phyloP scores from a whole-genome alignment of 2,888 invertebrate genomes.

The Sipha maydis region DNA sequence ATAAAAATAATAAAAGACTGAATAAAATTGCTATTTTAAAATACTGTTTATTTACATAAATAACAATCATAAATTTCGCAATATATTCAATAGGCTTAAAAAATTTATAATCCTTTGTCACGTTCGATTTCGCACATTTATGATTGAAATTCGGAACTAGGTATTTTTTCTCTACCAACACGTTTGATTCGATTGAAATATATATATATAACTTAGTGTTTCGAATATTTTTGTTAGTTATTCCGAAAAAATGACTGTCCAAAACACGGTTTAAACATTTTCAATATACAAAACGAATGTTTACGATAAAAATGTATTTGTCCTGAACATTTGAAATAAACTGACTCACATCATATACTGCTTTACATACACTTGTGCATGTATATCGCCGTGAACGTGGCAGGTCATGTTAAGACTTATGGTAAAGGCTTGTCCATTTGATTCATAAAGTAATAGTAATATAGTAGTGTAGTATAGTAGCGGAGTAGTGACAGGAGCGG shows the following conservation, averaged over 20 bases:
- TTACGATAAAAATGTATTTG: background rate
- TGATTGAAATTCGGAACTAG: background rate
- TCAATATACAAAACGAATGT: background rate
- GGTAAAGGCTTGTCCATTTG: slow-evolving; percentile 2
- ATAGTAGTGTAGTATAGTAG: background rate
- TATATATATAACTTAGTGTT: background rate
- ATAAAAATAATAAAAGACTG: background rate
- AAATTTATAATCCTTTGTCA: slow-evolving; percentile 5
- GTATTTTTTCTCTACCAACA: no score
- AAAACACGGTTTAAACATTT: background rate
- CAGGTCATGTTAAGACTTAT: background rate
- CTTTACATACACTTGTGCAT: background rate
- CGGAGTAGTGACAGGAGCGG: background rate
- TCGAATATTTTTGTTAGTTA: background rate
- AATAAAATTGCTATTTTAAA: background rate
- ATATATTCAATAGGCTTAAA: background rate
- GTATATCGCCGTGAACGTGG: background rate
- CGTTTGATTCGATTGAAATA: background rate
- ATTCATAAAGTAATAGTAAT: slow-evolving; percentile 18
- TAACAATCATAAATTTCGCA: no score
- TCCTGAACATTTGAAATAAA: slow-evolving; percentile 1
- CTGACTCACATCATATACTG: background rate
- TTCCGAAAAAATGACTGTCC: background rate
- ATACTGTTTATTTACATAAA: background rate
- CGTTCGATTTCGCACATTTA: background rate